A percentile compares a stretch with the other conserved stretches of the same genome.
Conservation (phyloP, 2,888 invertebrate species). For the Diarsia rubi region DNA sequence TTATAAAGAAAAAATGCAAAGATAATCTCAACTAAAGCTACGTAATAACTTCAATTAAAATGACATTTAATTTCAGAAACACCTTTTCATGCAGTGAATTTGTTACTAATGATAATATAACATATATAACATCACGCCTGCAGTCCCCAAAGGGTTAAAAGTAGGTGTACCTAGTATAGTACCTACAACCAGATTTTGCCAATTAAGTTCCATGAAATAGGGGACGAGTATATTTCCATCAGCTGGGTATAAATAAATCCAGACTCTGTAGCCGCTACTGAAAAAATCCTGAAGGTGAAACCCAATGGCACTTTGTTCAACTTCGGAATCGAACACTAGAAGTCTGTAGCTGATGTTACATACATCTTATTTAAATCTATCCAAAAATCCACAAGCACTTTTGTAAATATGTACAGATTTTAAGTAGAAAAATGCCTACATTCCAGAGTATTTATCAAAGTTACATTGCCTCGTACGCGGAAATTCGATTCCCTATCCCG, state of each 20-base stretch:
- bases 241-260: neutral
- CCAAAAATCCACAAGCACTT: neutral
- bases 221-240: neutral
- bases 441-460: neutral
- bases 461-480: slow-evolving; percentile 20
- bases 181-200: neutral
- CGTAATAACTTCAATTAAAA: neutral
- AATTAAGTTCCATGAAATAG: neutral
- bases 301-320: neutral
- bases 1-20: neutral
- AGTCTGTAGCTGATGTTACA: neutral
- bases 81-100: neutral
- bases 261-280: neutral
- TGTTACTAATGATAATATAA: neutral
- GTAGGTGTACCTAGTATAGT: neutral
- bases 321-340: neutral
- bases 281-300: neutral
- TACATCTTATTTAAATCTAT: neutral
- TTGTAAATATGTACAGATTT: neutral
- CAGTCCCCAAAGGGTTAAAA: neutral
- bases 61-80: neutral
- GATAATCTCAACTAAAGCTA: too few species aligned
- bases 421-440: neutral
- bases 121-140: neutral
- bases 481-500: slow-evolving; percentile 39